Conservation (phyloP, 2,113 vertebrate genomes). For the Opisthocomus hoazin region DNA sequence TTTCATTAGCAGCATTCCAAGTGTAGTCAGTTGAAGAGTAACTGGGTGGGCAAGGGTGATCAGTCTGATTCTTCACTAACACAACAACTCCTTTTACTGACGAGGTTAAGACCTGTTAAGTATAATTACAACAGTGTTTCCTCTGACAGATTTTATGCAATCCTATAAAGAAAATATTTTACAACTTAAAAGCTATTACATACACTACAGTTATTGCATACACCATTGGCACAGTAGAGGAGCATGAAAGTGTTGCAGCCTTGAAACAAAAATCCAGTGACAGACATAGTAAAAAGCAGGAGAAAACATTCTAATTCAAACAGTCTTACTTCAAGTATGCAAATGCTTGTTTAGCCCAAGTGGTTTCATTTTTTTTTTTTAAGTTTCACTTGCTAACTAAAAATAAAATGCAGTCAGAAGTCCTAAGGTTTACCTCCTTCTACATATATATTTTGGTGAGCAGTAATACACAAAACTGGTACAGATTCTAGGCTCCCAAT, state of each 20-base stretch:
- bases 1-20: not conserved
- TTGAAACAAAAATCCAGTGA: not conserved
- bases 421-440: not conserved
- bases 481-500: not conserved
- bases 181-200: not conserved
- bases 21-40: not conserved
- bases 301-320: not conserved
- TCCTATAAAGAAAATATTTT: not conserved
- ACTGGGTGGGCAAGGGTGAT: not conserved
- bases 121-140: not conserved
- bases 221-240: not conserved
- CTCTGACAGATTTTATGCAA: not conserved
- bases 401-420: not conserved
- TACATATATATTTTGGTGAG: not conserved
- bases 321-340: not conserved
- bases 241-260: not conserved
- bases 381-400: not conserved
- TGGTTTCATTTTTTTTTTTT: not conserved
- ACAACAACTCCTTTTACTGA: conserved; percentile 80
- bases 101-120: conserved; percentile 68
- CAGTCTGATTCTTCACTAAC: conserved; percentile 64
- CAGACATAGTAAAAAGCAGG: not conserved
- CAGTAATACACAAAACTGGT: not conserved
- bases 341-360: not conserved
- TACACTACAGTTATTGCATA: not conserved